These are phyloP conservation scores for Eristalis arbustorum DNA, from an alignment of 2,888 invertebrate genomes.

Conservation along the genomic window DNA sequence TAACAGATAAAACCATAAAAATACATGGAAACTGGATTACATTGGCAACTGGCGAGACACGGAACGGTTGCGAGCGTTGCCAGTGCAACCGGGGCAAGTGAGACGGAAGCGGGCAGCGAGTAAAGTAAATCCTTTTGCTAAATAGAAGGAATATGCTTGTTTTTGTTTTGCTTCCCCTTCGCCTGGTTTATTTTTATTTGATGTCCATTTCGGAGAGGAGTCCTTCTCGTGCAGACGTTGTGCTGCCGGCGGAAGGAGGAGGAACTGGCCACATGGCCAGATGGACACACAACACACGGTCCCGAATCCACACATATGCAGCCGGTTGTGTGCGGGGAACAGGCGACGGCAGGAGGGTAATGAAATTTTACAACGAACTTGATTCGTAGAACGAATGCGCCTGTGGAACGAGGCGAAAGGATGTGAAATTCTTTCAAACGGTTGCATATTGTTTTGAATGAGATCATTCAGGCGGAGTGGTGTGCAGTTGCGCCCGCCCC, in stretches of 20 bases:
- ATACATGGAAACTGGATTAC: constrained; percentile 68
- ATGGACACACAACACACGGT: constrained; percentile 60
- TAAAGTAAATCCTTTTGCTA: constrained; percentile 61
- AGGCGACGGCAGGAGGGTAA: constrained; percentile 33
- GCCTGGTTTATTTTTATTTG: constrained; percentile 16
- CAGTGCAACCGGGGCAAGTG: not conserved
- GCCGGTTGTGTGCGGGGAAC: not conserved
- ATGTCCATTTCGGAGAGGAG: constrained; percentile 3
- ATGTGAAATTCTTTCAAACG: constrained; percentile 69
- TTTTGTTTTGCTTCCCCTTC: not conserved
- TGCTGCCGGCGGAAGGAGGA: constrained; percentile 50
- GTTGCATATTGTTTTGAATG: constrained; percentile 70
- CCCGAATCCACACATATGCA: constrained; percentile 12
- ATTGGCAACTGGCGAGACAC: constrained; percentile 21
- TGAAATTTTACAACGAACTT: constrained; percentile 65
- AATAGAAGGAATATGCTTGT: constrained; percentile 58
- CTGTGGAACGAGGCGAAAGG: constrained; percentile 24
- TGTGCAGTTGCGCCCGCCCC: not conserved
- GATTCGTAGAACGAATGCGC: constrained; percentile 40
- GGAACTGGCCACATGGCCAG: constrained; percentile 55
- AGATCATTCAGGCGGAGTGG: constrained; percentile 58
- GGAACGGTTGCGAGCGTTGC: not conserved
- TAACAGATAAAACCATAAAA: constrained; percentile 70
- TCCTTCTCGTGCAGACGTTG: constrained; percentile 19
- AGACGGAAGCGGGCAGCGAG: constrained; percentile 33